These are phyloP conservation scores for Rhipidura dahli DNA, from an alignment of 2,113 vertebrate genomes.

Conservation along the genomic window DNA sequence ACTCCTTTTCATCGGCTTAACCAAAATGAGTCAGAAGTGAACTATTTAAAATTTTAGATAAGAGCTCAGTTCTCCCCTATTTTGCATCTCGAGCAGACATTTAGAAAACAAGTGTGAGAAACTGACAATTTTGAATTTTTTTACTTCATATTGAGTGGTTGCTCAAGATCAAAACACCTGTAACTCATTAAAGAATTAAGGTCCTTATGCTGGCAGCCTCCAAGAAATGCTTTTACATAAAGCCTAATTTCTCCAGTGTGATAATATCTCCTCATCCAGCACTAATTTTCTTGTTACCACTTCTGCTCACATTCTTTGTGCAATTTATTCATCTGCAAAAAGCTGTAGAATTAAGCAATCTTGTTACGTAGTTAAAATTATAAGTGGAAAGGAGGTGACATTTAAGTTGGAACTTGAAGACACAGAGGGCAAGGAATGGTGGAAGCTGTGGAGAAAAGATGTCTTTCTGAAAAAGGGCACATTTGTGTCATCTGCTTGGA, in stretches of 20 bases:
- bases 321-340: neutral
- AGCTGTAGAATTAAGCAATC: neutral
- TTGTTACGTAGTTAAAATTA: neutral
- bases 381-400: neutral
- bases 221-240: neutral
- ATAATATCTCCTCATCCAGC: neutral
- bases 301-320: neutral
- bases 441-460: neutral
- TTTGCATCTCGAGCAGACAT: constrained; percentile 22
- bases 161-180: neutral
- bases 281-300: neutral
- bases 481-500: neutral
- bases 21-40: neutral
- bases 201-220: neutral
- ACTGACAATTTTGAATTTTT: neutral
- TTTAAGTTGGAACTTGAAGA: neutral
- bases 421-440: neutral
- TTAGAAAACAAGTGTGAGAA: constrained; percentile 23
- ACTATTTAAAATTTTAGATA: constrained; percentile 4
- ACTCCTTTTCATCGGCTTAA: neutral
- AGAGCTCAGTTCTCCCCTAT: neutral
- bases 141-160: neutral
- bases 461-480: neutral
- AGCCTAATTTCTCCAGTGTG: neutral
- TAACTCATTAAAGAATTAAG: neutral